Conservation (phyloP, 2,113 vertebrate genomes). For the Asarcornis scutulata region DNA sequence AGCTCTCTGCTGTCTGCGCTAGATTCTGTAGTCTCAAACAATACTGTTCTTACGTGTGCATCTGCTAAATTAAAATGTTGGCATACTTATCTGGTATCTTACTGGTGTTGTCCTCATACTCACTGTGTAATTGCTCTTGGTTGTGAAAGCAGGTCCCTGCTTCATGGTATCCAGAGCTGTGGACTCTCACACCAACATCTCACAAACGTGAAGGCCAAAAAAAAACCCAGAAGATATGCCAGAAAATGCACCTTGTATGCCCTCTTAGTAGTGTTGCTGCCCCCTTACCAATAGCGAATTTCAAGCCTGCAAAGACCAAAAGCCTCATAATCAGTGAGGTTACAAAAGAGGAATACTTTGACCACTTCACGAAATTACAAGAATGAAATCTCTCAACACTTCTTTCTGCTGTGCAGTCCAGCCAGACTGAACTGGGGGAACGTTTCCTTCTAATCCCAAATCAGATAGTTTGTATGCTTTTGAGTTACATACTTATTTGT, state of each 20-base stretch:
- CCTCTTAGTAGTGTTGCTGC: background rate
- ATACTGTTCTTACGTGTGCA: background rate
- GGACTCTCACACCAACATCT: background rate
- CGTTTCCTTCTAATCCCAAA: background rate
- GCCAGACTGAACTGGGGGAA: background rate
- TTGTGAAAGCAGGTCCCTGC: background rate
- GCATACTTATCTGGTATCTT: background rate
- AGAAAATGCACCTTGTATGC: background rate
- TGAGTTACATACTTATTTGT: background rate
- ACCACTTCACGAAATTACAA: background rate
- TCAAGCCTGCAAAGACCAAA: background rate
- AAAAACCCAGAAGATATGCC: background rate
- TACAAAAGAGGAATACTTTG: background rate
- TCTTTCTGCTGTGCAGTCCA: background rate
- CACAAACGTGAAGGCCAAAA: background rate
- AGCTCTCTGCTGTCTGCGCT: background rate
- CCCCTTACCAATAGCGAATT: background rate
- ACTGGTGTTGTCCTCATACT: background rate
- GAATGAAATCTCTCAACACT: rapidly evolving
- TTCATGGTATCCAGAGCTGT: background rate
- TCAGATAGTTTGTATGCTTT: background rate
- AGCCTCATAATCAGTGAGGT: background rate
- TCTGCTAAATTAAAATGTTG: background rate
- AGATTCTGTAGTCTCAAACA: background rate
- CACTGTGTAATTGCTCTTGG: background rate